Evolutionary conservation across 2,113 vertebrate genomes (phyloP), one percentile per base, ranked within the genome.

Genomic region (Anarrhichthys ocellatus): DNA sequence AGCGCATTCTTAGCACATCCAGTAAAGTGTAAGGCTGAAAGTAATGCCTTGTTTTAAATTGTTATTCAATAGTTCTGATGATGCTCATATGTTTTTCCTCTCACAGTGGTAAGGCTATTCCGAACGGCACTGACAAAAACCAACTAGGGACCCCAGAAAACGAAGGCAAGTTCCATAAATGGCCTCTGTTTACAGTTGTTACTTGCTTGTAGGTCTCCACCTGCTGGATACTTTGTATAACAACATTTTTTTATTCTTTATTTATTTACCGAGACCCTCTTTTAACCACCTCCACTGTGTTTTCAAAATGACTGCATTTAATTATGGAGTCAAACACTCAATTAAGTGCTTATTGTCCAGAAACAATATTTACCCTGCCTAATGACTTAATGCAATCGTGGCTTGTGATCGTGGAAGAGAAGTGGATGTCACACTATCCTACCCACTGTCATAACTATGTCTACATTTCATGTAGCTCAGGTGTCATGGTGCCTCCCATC

Each of bases 41-140:
- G 4, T 27, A 27, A 68, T 22, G 18, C 14, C 3, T 2, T 18
- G 9, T 10, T 11, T 48, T 29, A 9, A 9, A 9, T 18, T 67
- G 5, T 27, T n/a, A 54, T 62, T 44, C 7, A 11, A 18, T 59
- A 78, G n/a, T 9, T 70, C 14, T 56, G 20, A 61, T 36, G 17
- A 20, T 78, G 7, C 11, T 68, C 6, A 71, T 56, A 2, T 65
- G 2, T 83, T 44, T 29, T 54, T 73, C 59, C 70, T 40, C 5
- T 78, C 2, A 83, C 95, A 97, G 96, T 88, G 97, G 97, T 87
- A 99, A 98, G 90, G 96, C 96, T 84, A 96, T 95, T 78, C 97
- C 97, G 59, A 98, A 98, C 52, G 97, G 94, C 48, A 93, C 92
- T 4, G 95, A 96, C 86, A 94, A 94, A 92, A 88, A 84, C 32